phyloP scores from a whole-genome alignment of 2,888 invertebrate genomes.

The Neoascia interrupta region DNA sequence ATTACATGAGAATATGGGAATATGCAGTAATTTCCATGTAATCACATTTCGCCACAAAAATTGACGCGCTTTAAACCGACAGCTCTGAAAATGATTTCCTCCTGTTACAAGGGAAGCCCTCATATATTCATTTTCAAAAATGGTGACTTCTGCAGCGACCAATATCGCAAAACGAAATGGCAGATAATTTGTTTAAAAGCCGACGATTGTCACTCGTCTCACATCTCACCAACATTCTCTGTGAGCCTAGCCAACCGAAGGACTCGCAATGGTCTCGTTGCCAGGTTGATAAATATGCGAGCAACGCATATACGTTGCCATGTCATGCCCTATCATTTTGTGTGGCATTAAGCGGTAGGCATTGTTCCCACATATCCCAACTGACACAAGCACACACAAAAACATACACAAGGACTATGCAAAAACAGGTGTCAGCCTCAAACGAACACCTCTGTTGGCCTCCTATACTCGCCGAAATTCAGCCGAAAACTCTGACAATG shows the following conservation, averaged over 20 bases:
- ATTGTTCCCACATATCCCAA: conserved; percentile 11
- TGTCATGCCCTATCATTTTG: conserved; percentile 36
- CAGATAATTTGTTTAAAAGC: conserved; percentile 66
- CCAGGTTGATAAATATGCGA: conserved; percentile 46
- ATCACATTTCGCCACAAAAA: too few relatives aligned
- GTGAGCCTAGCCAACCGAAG: not conserved
- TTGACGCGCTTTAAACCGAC: too few relatives aligned
- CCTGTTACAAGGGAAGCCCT: too few relatives aligned
- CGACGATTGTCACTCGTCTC: conserved; percentile 57
- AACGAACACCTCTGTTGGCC: too few relatives aligned
- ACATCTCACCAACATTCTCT: conserved; percentile 8
- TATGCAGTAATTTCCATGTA: too few relatives aligned
- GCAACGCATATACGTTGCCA: conserved; percentile 34
- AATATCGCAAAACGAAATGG: conserved; percentile 58
- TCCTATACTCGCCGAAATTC: conserved; percentile 25
- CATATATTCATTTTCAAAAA: too few relatives aligned
- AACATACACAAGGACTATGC: not conserved
- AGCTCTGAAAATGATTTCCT: too few relatives aligned
- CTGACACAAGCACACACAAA: not conserved
- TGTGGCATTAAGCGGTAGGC: conserved; percentile 27
- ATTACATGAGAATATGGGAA: too few relatives aligned
- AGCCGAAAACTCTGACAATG: conserved; percentile 11
- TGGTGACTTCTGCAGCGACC: conserved; percentile 33
- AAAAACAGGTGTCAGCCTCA: conserved; percentile 46
- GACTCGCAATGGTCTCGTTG: conserved; percentile 19